Base-by-base conservation (phyloP, 2,888 invertebrate genomes). In the Cephus nigrinus region DNA sequence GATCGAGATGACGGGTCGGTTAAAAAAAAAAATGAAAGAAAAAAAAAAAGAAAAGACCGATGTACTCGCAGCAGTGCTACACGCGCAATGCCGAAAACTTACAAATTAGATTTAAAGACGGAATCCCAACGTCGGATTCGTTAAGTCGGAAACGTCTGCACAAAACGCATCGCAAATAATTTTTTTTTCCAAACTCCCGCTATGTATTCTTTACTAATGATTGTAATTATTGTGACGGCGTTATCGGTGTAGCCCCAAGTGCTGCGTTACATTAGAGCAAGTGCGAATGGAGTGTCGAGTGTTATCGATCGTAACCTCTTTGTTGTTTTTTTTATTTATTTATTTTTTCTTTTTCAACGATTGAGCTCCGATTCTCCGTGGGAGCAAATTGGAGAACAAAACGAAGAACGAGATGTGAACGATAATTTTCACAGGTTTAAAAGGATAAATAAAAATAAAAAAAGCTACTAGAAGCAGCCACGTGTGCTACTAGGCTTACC, bases 141-240 rank as follows among this genome's bases (percentile, higher is more conserved):
- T 55, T 9, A 55, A 55, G 55, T 55, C 55, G 76, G 76, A 75
- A 75, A 79, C 74, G 78, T 80, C 78, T 85, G 85, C 86, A 87
- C 86, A 88, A 85, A 85, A 23, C 82, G 82, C 82, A 86, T 86
- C 87, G 86, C 86, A 88, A 87, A 86, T 88, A 87, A 55, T 32
- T 3, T 32, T 32, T 31, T 86, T 88, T 87, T 82, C 84, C 82
- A 84, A 84, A 82, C 86, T 85, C 82, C 84, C 83, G 74, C 74
- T 74, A 84, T 87, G 86, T 85, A 86, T 86, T 88, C 86, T 85
- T 86, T 86, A 88, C 85, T 84, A 84, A 84, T 86, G 84, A 84
- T 76, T 86, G 85, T 88, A 89, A 88, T 89, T 88, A 89, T 89
- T 90, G 88, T 86, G 86, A 87, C 86, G 85, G 88, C 87, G 89